Conservation (phyloP, 1,140 invertebrate species). For the Lasaia peninsularis region DNA sequence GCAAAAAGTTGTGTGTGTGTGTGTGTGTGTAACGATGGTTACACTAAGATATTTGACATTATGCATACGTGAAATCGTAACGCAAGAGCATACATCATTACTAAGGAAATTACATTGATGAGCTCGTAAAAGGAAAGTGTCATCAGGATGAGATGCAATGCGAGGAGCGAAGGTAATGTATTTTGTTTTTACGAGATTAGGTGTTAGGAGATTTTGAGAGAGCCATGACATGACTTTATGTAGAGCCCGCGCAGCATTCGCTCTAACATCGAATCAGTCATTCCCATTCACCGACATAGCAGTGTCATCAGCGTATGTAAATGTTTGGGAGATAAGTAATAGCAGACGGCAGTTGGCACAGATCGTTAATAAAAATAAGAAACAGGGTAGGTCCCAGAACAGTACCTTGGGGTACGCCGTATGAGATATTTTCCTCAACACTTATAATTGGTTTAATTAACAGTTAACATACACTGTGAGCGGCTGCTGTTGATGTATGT, state of each 20-base stretch:
- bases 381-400: background rate
- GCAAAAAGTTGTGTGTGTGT: too few species aligned
- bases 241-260: background rate
- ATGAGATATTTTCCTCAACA: too few species aligned
- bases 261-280: background rate
- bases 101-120: background rate
- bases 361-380: background rate
- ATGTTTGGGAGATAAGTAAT: background rate
- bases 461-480: too few species aligned
- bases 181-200: background rate
- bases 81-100: background rate
- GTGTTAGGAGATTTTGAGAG: background rate
- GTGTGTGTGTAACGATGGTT: too few species aligned
- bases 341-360: background rate
- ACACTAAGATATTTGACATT: too few species aligned
- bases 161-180: background rate
- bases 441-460: too few species aligned
- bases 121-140: background rate
- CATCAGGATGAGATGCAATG: background rate
- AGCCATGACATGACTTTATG: background rate
- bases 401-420: too few species aligned
- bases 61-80: background rate
- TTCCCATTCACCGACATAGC: background rate
- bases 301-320: background rate
- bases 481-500: too few species aligned